Conservation (phyloP, 2,888 invertebrate genomes). For the Polymixis lichenea region DNA sequence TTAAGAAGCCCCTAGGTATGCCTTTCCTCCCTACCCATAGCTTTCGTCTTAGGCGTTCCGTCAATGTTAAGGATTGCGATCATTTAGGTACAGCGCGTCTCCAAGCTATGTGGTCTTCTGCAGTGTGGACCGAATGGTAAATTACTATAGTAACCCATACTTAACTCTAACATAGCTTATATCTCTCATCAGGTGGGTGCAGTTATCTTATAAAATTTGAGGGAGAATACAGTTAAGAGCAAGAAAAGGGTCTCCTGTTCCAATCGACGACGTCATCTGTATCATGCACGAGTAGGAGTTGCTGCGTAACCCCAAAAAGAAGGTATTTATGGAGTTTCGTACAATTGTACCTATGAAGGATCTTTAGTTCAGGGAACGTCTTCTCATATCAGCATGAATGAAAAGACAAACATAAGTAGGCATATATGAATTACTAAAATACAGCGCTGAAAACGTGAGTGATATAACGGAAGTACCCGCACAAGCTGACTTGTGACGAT, state of each 20-base stretch:
- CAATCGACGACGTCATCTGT: neutral
- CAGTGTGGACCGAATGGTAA: neutral
- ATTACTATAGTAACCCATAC: neutral
- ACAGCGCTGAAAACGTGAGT: constrained; percentile 37
- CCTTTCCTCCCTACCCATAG: neutral
- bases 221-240: neutral
- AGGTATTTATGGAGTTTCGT: neutral
- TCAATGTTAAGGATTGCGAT: no score
- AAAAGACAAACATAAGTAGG: neutral
- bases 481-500: constrained; percentile 45
- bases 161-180: neutral
- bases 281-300: neutral
- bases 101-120: no score
- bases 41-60: neutral
- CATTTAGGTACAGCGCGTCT: no score
- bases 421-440: neutral
- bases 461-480: constrained; percentile 66
- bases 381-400: neutral
- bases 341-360: neutral
- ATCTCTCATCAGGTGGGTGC: neutral
- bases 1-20: neutral
- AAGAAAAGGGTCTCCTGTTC: neutral
- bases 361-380: neutral
- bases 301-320: neutral
- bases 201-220: neutral